Evolutionary conservation across 92 coral and sea anemone genomes (phyloP).

Genomic region (Bergia sp.): DNA sequence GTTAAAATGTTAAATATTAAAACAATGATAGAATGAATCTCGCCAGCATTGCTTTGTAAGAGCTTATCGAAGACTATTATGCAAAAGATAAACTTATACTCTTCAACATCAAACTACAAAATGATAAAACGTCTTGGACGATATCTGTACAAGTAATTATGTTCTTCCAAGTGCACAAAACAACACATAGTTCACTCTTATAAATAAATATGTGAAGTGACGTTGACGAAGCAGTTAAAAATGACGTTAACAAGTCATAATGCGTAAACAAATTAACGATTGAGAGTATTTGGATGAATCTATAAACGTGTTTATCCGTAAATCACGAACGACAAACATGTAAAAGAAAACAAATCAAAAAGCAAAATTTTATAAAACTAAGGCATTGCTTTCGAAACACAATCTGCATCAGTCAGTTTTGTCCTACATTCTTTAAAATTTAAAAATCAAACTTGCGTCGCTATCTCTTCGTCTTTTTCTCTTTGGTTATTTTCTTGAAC

Average conservation of each 20-base stretch:
- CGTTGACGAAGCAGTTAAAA: neutral
- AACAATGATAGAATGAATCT: too few species aligned
- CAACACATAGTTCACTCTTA: neutral
- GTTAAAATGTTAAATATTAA: too few species aligned
- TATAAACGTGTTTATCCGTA: neutral
- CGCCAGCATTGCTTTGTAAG: too few species aligned
- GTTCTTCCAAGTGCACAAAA: neutral
- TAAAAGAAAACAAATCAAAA: neutral
- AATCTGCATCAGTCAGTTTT: neutral
- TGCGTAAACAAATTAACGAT: neutral
- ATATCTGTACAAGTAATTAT: neutral
- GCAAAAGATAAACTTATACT: neutral
- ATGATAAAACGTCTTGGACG: neutral
- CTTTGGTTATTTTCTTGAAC: slow-evolving; percentile 91
- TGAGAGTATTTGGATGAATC: neutral
- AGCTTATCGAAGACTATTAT: neutral
- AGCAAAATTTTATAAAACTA: slow-evolving; percentile 12
- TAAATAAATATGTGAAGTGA: slow-evolving; percentile 4
- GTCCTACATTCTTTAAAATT: neutral
- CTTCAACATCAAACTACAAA: too few species aligned
- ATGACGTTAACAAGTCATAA: neutral
- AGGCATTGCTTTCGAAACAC: neutral
- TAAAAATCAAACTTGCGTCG: neutral
- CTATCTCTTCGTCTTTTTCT: slow-evolving; percentile 69
- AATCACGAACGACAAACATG: neutral